These are phyloP conservation scores for Nymphalis polychloros DNA, from an alignment of 2,888 invertebrate genomes.

Conservation along the genomic window DNA sequence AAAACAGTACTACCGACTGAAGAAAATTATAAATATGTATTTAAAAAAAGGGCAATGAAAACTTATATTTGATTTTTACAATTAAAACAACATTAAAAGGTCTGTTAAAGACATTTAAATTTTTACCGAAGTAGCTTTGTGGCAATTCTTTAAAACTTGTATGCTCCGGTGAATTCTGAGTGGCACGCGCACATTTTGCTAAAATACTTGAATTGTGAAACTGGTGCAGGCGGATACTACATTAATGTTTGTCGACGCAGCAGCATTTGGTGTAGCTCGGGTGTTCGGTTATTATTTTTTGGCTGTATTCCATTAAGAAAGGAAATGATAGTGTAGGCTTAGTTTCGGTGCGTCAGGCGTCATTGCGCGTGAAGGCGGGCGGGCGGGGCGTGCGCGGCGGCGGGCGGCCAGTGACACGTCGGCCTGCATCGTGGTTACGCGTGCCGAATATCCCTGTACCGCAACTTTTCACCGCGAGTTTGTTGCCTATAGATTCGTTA, in stretches of 20 bases:
- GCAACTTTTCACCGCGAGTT: constrained; percentile 44
- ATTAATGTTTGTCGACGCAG: constrained; percentile 23
- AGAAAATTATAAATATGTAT: no score
- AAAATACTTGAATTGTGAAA: constrained; percentile 13
- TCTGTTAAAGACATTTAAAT: not conserved
- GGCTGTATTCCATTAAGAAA: constrained; percentile 32
- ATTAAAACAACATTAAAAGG: not conserved
- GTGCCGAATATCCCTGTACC: constrained; percentile 46
- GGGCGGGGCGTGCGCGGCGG: constrained; percentile 48
- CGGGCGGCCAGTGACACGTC: constrained; percentile 62
- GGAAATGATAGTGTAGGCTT: constrained; percentile 45
- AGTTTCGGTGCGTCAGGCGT: constrained; percentile 53
- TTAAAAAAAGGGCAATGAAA: no score
- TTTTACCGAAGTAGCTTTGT: not conserved
- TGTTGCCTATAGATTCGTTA: constrained; percentile 11
- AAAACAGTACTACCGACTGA: no score
- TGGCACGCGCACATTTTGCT: constrained; percentile 6
- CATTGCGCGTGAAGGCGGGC: constrained; percentile 51
- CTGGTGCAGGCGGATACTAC: constrained; percentile 18
- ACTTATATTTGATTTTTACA: not conserved
- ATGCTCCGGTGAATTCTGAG: constrained; percentile 10
- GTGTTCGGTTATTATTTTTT: constrained; percentile 34
- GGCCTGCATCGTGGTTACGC: constrained; percentile 65
- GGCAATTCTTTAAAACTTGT: constrained; percentile 1
- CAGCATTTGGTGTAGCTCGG: constrained; percentile 16